Evolutionary conservation across 2,888 invertebrate species (phyloP), one percentile per base, ranked within the genome.

Genomic region (Stenoptilia bipunctidactyla): DNA sequence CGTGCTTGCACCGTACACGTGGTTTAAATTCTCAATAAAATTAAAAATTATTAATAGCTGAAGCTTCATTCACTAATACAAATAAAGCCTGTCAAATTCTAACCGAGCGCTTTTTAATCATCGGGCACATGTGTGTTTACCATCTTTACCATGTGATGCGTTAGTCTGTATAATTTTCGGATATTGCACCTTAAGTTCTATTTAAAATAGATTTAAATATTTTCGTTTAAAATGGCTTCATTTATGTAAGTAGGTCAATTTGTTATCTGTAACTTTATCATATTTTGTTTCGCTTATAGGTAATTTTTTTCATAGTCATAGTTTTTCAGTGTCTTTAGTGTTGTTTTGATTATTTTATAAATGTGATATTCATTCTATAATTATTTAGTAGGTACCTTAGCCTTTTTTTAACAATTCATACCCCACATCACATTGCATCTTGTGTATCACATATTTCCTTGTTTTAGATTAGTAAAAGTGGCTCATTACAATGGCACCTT

Each of bases 401-500:
- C 13, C 5, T 13, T 30, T 13, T n/a, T 38, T 25, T 34, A 33
- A 10, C 10, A 38, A 15, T 14, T 12, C 27, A 13, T 20, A 20
- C 3, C 3, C 8, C 20, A 20, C 20, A 20, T 20, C 8, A 8
- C 20, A 20, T 20, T 30, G 30, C 30, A 30, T 30, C 12, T 30
- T 30, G 30, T 30, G 30, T 30, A 30, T 12, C 30, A 30, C 30
- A 30, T 30, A 12, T 30, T 39, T 39, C 37, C 41, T 79, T 76
- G 70, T 79, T 77, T 66, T 85, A 85, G 74, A 72, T 76, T 75
- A 66, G 71, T 85, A 87, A 90, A 86, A 87, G 90, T 90, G 90
- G 90, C 89, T 87, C 73, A 66, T 68, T 79, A 86, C 82, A 86
- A 93, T 93, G 93, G 90, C 91, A 82, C 88, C 90, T 69, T 87